Base-by-base conservation (phyloP, 2,888 invertebrate genomes). In the Dryobota labecula region DNA sequence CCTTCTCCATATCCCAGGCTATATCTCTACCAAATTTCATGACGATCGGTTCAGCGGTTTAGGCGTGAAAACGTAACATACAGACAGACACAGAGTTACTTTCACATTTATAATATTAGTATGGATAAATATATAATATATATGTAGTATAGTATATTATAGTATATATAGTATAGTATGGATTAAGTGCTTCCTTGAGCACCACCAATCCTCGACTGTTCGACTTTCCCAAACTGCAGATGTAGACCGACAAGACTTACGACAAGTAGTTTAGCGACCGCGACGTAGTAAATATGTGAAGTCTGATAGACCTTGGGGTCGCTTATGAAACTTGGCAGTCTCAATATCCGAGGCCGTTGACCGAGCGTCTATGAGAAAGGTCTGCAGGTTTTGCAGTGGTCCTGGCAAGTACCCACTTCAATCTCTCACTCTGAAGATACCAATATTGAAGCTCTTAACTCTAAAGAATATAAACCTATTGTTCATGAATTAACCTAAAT, bases 201-300 rank as follows among this genome's bases (percentile, higher is more conserved):
- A 71, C 36, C 18, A 18, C 9, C 18, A 41, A 18, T 15, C 33
- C 30, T 43, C 27, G 30, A 24, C 11, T 62, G n/a, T n/a, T 18
- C 13, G 43, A 74, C 24, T 71, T 75, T 36, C 33, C 36, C 36
- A 43, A 63, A 74, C 74, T 62, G 41, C 49, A 43, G 33, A 41
- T 56, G 54, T 18, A 54, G 45, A 27, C 8, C 66, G 53, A 56
- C 69, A 56, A 76, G 54, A 47, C 45, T 15, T 41, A 9, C 27
- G 11, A 36, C n/a, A 53, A 45, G 33, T 38, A 20, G 13, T 33
- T 15, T 41, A 41, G 54, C 41, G 33, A 13, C 54, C 33, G 54
- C 41, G 33, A 13, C 54, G 41, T 27, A 15, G 24, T 57, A 2
- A n/a, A 27, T n/a, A 49, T n/a, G 20, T 36, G 68, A 56, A 47